Evolutionary conservation across 2,888 invertebrate genomes (phyloP).

Genomic region (Griposia aprilina): DNA sequence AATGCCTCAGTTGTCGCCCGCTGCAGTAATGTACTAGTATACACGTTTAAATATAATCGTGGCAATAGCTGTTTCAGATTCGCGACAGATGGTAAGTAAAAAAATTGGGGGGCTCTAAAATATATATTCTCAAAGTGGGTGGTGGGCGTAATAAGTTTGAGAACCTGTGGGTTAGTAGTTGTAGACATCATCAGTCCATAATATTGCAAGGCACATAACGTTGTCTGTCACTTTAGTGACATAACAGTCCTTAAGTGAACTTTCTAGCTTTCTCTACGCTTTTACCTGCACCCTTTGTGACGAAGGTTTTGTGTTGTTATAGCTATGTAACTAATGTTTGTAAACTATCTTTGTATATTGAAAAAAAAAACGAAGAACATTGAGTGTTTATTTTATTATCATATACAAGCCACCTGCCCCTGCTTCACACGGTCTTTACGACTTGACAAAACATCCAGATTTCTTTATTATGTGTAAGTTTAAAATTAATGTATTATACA

Average conservation of each 20-base stretch:
- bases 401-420: too few relatives aligned
- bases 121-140: too few relatives aligned
- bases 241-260: conserved; percentile 29
- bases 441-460: neutral
- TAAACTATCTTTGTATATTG: neutral
- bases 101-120: too few relatives aligned
- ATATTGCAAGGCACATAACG: conserved; percentile 18
- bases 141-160: too few relatives aligned
- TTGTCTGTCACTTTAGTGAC: conserved; percentile 13
- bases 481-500: neutral
- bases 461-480: too few relatives aligned
- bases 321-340: neutral
- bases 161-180: neutral
- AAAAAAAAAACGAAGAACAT: neutral
- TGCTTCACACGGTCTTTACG: too few relatives aligned
- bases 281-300: conserved; percentile 32
- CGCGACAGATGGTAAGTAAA: too few relatives aligned
- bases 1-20: too few relatives aligned
- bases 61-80: too few relatives aligned
- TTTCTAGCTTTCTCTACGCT: conserved; percentile 54
- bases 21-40: too few relatives aligned
- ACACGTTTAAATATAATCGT: too few relatives aligned
- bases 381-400: neutral
- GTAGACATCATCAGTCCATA: conserved; percentile 1
- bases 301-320: conserved; percentile 6